Evolutionary conservation across 2,113 vertebrate genomes (phyloP).

Genomic region (Grallaria varia): DNA sequence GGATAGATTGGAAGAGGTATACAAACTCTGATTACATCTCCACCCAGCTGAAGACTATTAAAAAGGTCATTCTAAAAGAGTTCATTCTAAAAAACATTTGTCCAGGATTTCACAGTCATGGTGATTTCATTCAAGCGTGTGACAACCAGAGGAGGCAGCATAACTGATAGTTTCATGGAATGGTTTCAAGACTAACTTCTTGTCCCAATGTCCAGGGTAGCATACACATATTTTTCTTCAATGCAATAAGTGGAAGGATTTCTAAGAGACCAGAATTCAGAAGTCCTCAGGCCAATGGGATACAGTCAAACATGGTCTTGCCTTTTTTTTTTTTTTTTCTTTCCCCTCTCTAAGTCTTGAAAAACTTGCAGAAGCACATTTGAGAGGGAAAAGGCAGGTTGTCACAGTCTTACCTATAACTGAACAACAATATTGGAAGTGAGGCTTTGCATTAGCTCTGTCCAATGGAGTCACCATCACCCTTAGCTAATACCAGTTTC

Average conservation of each 20-base stretch:
- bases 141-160: background rate
- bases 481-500: background rate
- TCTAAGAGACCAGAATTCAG: background rate
- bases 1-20: background rate
- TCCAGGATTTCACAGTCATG: background rate
- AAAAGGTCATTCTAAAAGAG: background rate
- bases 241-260: background rate
- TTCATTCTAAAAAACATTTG: background rate
- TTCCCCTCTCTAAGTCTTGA: background rate
- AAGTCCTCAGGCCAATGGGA: background rate
- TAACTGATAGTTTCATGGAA: background rate
- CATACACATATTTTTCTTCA: background rate
- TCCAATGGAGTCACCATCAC: background rate
- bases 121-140: background rate
- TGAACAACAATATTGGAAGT: background rate
- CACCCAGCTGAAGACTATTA: background rate
- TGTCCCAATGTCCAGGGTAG: background rate
- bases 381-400: background rate
- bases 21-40: background rate
- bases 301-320: background rate
- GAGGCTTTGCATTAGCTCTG: background rate
- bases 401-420: background rate
- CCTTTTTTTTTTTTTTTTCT: background rate
- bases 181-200: background rate
- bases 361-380: background rate